These are phyloP conservation scores for Odocoileus virginianus DNA, from an alignment of 2,113 vertebrate species.

Conservation along the genomic window DNA sequence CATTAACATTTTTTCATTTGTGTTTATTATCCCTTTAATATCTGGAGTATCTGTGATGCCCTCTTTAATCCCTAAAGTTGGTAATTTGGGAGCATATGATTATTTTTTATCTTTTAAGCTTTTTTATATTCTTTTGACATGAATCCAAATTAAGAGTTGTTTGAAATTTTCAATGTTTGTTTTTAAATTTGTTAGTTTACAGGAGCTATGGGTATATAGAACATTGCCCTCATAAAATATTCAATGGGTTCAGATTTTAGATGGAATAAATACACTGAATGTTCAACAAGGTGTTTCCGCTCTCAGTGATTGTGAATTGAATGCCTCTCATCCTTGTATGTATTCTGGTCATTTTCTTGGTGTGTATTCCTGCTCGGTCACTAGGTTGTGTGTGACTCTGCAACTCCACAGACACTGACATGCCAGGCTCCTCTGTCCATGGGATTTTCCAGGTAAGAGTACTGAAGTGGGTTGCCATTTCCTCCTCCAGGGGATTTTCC, in stretches of 20 bases:
- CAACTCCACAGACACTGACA: neutral
- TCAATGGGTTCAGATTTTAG: neutral
- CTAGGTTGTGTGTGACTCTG: neutral
- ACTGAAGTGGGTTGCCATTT: neutral
- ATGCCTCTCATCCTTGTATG: neutral
- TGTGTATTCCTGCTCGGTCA: rapidly evolving
- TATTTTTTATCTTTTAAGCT: neutral
- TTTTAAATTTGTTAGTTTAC: neutral
- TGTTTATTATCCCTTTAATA: neutral
- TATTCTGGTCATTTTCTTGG: neutral
- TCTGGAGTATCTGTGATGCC: neutral
- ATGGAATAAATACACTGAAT: neutral
- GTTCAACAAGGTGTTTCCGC: neutral
- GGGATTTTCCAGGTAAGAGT: neutral
- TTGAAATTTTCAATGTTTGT: neutral
- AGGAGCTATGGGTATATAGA: neutral
- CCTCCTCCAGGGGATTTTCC: neutral
- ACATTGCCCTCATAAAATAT: neutral
- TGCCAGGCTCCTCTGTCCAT: neutral
- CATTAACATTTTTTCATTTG: neutral
- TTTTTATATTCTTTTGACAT: neutral
- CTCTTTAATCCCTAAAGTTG: neutral
- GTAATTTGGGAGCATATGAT: neutral
- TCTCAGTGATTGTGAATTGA: neutral
- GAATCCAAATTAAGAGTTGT: neutral